Evolutionary conservation across 2,888 invertebrate genomes (phyloP), one percentile per base, ranked within the genome.

Genomic region (Leucophenga montana): DNA sequence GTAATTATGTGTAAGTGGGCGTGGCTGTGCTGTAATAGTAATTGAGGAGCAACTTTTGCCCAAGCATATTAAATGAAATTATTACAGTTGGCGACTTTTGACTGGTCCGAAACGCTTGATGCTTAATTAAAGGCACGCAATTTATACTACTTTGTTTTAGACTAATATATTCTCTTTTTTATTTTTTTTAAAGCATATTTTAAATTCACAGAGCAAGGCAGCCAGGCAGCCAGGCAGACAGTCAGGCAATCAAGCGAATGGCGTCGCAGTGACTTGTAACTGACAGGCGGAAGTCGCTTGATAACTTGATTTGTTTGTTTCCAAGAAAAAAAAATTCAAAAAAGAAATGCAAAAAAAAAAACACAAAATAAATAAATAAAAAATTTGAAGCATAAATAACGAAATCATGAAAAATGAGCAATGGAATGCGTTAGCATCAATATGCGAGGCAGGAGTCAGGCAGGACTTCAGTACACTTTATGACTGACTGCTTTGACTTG

Each of bases 1-100:
- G 54, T 66, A 59, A 59, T 59, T 59, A 59, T 31, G 16, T 59
- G 33, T 16, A 59, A 33, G 16, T 33, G 59, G 18, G 59, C 59
- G 59, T 39, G 39, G 39, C 39, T 2, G 27, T 59, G 59, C 33
- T 14, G 18, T 14, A 50, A 16, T 50, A 16, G 18, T 14, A n/a
- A 54, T 11, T 13, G 16, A 61, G 20, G 39, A 39, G 39, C 13
- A 61, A 61, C 61, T 61, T 61, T 57, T n/a, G n/a, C 31, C 4
- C 5, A 57, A 56, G 22, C 11, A 61, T 4, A 22, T 18, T 39
- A 39, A 61, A 39, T 61, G 39, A 39, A 61, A 61, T 39, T 61
- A 39, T 39, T 61, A 39, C 61, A 61, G 61, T 61, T 61, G 11
- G 5, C 18, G 27, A 61, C 44, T 31, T 20, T 54, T 18, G 20